Conservation (phyloP, 2,888 invertebrate genomes). For the Venusia cambrica region DNA sequence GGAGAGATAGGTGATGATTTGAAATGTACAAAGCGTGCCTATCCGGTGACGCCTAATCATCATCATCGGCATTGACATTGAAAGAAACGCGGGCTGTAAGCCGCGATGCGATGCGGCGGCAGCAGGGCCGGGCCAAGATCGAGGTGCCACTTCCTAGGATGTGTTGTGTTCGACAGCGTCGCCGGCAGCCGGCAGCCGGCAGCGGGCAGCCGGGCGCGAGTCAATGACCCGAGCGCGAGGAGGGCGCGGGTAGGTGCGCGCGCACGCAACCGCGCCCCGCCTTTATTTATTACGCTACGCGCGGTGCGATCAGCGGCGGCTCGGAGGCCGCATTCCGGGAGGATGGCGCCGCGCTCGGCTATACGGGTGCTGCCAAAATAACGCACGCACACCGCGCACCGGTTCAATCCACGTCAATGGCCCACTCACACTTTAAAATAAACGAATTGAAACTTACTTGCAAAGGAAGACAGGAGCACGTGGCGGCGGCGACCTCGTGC, state of each 20-base stretch:
- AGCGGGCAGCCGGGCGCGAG: constrained; percentile 58
- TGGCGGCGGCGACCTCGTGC: constrained; percentile 62
- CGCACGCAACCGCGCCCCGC: constrained; percentile 79
- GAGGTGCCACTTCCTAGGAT: constrained; percentile 56
- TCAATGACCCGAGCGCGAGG: constrained; percentile 74
- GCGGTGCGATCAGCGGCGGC: constrained; percentile 67
- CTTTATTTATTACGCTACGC: constrained; percentile 80
- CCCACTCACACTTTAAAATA: constrained; percentile 72
- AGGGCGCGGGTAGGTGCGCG: constrained; percentile 77
- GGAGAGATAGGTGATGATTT: too few species aligned
- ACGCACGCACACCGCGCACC: constrained; percentile 56
- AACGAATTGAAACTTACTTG: constrained; percentile 67
- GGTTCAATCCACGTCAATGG: constrained; percentile 47
- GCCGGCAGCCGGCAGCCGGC: constrained; percentile 48
- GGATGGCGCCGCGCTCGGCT: constrained; percentile 54
- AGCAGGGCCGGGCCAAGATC: constrained; percentile 58
- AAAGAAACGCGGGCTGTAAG: constrained; percentile 34
- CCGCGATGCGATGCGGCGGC: constrained; percentile 24
- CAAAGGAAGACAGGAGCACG: constrained; percentile 56
- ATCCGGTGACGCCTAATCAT: constrained; percentile 31
- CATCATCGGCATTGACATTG: constrained; percentile 72
- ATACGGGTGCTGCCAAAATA: constrained; percentile 69
- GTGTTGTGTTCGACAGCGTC: constrained; percentile 62
- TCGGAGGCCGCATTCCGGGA: constrained; percentile 73
- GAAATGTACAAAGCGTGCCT: constrained; percentile 6